Percentiles rank a stretch among this genome's conserved stretches.
Conservation (phyloP, 2,113 vertebrate species). For the Pelmatolapia mariae region DNA sequence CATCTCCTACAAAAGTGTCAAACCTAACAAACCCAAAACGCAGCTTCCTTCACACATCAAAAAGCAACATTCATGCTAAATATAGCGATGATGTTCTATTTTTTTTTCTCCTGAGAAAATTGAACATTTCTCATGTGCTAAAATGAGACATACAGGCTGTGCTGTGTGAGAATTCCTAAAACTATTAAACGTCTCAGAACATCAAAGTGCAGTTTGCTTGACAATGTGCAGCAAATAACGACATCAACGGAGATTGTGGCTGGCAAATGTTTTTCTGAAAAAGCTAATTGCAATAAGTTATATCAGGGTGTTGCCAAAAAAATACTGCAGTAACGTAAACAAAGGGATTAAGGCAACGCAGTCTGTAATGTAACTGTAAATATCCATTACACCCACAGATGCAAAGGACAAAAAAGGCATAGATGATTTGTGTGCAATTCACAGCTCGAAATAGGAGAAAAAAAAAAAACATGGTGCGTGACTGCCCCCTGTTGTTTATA, state of each 20-base stretch:
- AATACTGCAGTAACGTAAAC: neutral
- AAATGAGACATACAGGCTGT: neutral
- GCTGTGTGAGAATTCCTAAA: neutral
- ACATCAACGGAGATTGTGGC: neutral
- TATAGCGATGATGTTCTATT: neutral
- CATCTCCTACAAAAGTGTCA: neutral
- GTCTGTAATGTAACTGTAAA: conserved; percentile 2
- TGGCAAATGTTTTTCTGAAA: neutral
- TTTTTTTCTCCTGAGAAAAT: conserved; percentile 13
- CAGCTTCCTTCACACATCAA: conserved; percentile 2
- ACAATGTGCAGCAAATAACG: neutral
- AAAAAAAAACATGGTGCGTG: neutral
- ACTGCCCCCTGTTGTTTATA: conserved; percentile 24
- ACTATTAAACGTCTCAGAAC: neutral
- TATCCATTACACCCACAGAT: neutral
- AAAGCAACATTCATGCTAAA: conserved; percentile 16
- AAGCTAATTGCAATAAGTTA: neutral
- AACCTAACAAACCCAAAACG: neutral
- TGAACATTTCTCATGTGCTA: neutral
- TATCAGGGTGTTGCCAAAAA: neutral
- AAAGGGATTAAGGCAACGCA: conserved; percentile 46
- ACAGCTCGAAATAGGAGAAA: neutral
- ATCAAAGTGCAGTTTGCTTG: neutral
- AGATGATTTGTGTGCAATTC: neutral
- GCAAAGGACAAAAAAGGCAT: neutral